Evolutionary conservation across 2,888 invertebrate genomes (phyloP).

Genomic region (Acronicta alni): DNA sequence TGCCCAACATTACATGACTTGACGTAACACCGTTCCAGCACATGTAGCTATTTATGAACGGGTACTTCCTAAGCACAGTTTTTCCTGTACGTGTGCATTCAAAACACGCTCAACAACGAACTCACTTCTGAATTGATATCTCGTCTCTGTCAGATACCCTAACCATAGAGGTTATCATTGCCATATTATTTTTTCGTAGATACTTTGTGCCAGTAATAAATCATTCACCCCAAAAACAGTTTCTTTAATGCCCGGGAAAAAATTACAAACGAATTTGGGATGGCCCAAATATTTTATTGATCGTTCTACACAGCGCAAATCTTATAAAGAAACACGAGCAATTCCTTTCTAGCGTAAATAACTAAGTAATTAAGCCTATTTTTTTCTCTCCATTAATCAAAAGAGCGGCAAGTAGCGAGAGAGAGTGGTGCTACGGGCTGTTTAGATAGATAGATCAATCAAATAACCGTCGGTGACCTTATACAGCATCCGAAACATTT

Average conservation of each 20-base stretch:
- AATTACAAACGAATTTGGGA: neutral
- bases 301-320: conserved; percentile 1
- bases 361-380: neutral
- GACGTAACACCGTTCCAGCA: conserved; percentile 4
- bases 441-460: neutral
- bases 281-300: conserved; percentile 23
- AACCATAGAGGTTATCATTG: conserved; percentile 11
- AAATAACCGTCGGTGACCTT: neutral
- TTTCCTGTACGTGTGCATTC: conserved; percentile 2
- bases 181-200: conserved; percentile 7
- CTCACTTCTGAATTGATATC: conserved; percentile 5
- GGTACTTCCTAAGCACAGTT: conserved; percentile 9
- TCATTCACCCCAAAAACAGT: conserved; percentile 8
- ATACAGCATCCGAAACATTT: conserved; percentile 6
- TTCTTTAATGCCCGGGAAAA: neutral
- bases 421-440: neutral
- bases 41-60: conserved; percentile 12
- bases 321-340: neutral
- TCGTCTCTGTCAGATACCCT: conserved; percentile 8
- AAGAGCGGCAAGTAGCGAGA: neutral
- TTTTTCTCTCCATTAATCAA: conserved; percentile 8
- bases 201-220: conserved; percentile 9
- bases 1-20: conserved; percentile 6
- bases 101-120: neutral
- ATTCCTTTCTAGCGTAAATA: neutral